Evolutionary conservation across 2,888 invertebrate genomes (phyloP), one percentile per base, ranked within the genome.

Genomic region (Orthosia incerta): DNA sequence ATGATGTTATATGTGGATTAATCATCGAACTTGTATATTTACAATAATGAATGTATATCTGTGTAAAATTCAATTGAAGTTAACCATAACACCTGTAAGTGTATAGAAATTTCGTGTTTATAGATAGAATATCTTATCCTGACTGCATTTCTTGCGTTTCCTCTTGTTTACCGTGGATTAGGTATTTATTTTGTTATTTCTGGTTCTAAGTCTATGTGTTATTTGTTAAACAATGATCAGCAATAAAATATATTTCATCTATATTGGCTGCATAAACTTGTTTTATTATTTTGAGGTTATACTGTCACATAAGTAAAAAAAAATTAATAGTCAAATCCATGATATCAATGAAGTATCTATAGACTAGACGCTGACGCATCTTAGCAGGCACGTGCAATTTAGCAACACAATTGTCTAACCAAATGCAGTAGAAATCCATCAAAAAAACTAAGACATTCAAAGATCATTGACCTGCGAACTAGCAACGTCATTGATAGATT

Each of bases 131-230:
- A 85, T 84, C 39, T 39, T 76, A 76, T 64, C 61, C 85, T 88
- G 91, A 93, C 90, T 93, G 92, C 93, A 92, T 93, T 93, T 93
- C 88, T 89, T 92, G 79, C 77, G 87, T 89, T 92, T 82, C 70
- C 86, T 90, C 87, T 89, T 89, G 89, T 92, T 91, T 93, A 94
- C 93, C 92, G 86, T 92, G 95, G 94, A 94, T 93, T 92, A 94
- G 95, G 95, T 96, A 95, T 96, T 96, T 96, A 95, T 96, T 95
- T 95, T 95, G 95, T 96, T 96, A 90, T 93, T 91, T 91, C 93
- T 94, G 95, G 94, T 95, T 95, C 91, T 94, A 93, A 95, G 94
- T 95, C 93, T 95, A 94, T 91, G 91, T 94, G 94, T 95, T 95
- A 93, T 94, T 95, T 95, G 95, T 95, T 95, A 94, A 92, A 90